Evolutionary conservation across 1,140 invertebrate genomes (phyloP), one percentile per base, ranked within the genome.

Genomic region (Bombus difficillimus): DNA sequence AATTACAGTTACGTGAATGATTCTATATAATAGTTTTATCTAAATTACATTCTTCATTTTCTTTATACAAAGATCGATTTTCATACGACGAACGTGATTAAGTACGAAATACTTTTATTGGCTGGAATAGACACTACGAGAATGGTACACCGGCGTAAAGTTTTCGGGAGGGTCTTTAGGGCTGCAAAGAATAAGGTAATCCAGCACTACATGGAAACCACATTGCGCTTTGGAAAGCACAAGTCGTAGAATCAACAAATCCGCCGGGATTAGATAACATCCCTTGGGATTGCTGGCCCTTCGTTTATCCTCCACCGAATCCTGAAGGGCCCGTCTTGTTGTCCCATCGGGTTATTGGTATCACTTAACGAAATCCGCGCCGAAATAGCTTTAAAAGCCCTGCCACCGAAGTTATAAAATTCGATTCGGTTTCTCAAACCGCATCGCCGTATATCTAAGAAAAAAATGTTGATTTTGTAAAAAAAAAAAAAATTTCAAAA

Each of bases 141-240:
- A 47, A 62, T 79, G 68, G 22, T 75, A 72, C 57, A 34, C 57
- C 75, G 9, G 53, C 28, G 32, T 34, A 34, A 84, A 64, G 62
- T 74, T 78, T 47, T 89, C 53, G 64, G 81, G 66, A 47, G 69
- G 73, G 69, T 62, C 47, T 83, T 77, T 72, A 76, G 85, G 81
- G 77, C 81, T 82, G 84, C 82, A 62, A 83, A 92, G 87, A 92
- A 92, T 88, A 87, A 85, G 88, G 86, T 93, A 92, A 92, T 92
- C 91, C 89, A 72, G 68, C 80, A 79, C 85, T 91, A 93, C 92
- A 93, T 87, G 92, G 89, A 92, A 93, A 92, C 83, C 92, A 91
- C 92, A 93, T 93, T 90, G 89, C 84, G 90, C 86, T 89, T 91
- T 89, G 88, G 84, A 69, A 83, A 89, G 89, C 90, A 66, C 90